Percentiles rank a stretch among this genome's conserved stretches.
These are phyloP conservation scores for Lysiphlebus fabarum DNA, from an alignment of 1,140 invertebrate species.

Conservation along the genomic window DNA sequence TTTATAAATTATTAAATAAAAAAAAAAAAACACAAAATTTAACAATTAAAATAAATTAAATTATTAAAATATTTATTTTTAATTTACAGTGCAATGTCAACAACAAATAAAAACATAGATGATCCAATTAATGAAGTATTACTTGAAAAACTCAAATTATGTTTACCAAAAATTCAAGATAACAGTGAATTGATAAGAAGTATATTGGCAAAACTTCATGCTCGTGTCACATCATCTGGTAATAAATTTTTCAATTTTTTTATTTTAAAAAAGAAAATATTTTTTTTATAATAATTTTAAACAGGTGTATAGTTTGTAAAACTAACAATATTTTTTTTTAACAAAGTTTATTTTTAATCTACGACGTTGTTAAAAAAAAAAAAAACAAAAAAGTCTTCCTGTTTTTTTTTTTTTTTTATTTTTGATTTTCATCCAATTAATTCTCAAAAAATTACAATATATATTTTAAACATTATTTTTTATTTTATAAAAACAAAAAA, in stretches of 20 bases:
- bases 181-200: slow-evolving; percentile 54
- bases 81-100: slow-evolving; percentile 43
- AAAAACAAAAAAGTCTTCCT: background rate
- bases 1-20: too few relatives aligned
- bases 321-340: too few relatives aligned
- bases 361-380: background rate
- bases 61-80: slow-evolving; percentile 14
- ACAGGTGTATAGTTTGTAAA: too few relatives aligned
- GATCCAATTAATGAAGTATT: slow-evolving; percentile 46
- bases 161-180: slow-evolving; percentile 51
- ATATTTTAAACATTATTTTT: too few relatives aligned
- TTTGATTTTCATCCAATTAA: slow-evolving; percentile 10
- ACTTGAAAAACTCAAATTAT: slow-evolving; percentile 43
- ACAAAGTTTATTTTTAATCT: too few relatives aligned
- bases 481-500: background rate
- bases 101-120: slow-evolving; percentile 38
- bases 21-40: too few relatives aligned
- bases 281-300: background rate
- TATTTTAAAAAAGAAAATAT: background rate
- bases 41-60: background rate
- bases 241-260: slow-evolving; percentile 25
- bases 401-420: slow-evolving; percentile 1
- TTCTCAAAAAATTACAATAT: slow-evolving; percentile 7
- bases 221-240: slow-evolving; percentile 58
- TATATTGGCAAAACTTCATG: slow-evolving; percentile 55